A percentile compares a stretch with the other conserved stretches of the same genome.
phyloP scores from a whole-genome alignment of 1,140 invertebrate genomes.

The Lasioglossum albipes region DNA sequence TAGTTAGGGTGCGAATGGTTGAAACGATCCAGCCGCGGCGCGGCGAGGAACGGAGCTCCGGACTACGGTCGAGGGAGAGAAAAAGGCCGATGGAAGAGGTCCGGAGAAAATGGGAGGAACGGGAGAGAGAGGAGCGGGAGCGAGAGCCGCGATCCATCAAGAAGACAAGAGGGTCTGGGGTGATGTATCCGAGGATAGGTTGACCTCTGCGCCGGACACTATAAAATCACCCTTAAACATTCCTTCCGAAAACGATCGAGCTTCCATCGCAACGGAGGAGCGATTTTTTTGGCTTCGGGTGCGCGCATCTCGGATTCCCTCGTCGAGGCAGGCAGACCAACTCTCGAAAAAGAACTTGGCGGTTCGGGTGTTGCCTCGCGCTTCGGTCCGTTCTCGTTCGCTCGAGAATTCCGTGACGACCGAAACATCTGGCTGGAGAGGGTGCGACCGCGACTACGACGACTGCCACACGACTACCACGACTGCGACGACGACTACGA shows the following conservation, averaged over 20 bases:
- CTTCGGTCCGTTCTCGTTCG: not conserved
- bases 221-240: constrained; percentile 74
- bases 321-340: not conserved
- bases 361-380: no score
- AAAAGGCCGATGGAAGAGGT: not conserved
- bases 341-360: not conserved
- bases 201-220: constrained; percentile 76
- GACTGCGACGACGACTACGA: not conserved
- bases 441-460: not conserved
- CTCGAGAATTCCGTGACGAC: not conserved
- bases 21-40: not conserved
- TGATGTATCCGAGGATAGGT: constrained; percentile 73
- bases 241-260: constrained; percentile 50
- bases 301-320: not conserved
- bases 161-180: constrained; percentile 59
- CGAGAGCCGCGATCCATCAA: constrained; percentile 65
- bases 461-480: not conserved
- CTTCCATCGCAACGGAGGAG: constrained; percentile 8
- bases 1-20: constrained; percentile 28
- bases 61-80: not conserved
- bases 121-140: constrained; percentile 10
- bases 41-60: no score
- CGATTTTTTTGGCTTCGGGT: not conserved
- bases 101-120: not conserved
- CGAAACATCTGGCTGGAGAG: not conserved